These are phyloP conservation scores for Eptesicus fuscus DNA, from an alignment of 2,113 vertebrate species.

Conservation along the genomic window DNA sequence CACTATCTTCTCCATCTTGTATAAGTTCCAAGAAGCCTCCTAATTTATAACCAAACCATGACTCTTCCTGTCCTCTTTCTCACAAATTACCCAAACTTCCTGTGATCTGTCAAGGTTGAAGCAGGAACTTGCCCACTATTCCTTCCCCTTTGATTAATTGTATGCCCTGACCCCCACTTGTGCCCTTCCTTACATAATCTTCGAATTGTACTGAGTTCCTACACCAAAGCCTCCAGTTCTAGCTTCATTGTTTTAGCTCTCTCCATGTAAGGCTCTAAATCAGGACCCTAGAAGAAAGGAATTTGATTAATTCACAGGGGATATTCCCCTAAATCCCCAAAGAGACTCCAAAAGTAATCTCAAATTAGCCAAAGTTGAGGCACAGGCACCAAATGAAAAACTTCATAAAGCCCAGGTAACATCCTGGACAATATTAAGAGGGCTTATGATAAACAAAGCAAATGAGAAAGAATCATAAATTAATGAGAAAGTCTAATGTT, in stretches of 20 bases:
- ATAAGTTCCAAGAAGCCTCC: slow-evolving; percentile 16
- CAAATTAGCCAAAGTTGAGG: slow-evolving; percentile 21
- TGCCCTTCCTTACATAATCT: background rate
- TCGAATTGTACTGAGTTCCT: background rate
- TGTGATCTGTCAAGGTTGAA: slow-evolving; percentile 1
- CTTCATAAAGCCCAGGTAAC: background rate
- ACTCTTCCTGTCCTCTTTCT: slow-evolving; percentile 22
- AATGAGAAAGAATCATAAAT: background rate
- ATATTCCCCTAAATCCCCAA: background rate
- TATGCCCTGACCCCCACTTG: background rate
- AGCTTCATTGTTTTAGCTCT: background rate
- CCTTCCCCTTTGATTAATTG: background rate
- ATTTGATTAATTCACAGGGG: background rate
- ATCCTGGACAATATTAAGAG: background rate
- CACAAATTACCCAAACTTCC: slow-evolving; percentile 43
- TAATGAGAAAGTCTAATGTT: background rate
- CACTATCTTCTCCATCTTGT: background rate
- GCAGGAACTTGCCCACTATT: slow-evolving; percentile 16
- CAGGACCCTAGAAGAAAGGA: background rate
- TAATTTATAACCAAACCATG: slow-evolving; percentile 40
- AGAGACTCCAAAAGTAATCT: slow-evolving; percentile 9
- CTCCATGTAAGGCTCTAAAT: background rate
- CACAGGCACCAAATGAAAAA: slow-evolving; percentile 8
- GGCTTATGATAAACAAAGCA: background rate
- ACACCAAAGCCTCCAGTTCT: background rate